These are phyloP conservation scores for Leptestheria dahalacensis DNA, from an alignment of 1,140 invertebrate species.

Conservation along the genomic window DNA sequence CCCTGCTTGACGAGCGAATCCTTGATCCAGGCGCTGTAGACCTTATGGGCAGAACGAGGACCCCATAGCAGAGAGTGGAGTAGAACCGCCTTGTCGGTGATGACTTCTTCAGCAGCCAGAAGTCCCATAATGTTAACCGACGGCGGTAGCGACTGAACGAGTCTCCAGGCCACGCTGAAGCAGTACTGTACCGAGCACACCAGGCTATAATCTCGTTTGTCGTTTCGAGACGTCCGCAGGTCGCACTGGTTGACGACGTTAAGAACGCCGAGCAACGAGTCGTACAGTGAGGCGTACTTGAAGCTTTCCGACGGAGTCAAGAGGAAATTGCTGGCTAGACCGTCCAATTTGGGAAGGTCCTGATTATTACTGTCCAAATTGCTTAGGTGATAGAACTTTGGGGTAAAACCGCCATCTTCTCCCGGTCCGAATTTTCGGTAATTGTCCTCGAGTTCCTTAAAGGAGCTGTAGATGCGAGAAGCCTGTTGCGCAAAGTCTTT, in stretches of 20 bases:
- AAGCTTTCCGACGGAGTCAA: conserved; percentile 76
- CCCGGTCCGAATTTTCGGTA: conserved; percentile 54
- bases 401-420: conserved; percentile 51
- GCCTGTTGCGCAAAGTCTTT: conserved; percentile 17
- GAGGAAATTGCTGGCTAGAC: conserved; percentile 84
- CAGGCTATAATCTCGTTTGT: conserved; percentile 46
- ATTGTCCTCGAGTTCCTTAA: conserved; percentile 62
- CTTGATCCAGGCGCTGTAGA: conserved; percentile 56
- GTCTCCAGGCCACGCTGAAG: conserved; percentile 67
- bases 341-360: conserved; percentile 43
- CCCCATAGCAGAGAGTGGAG: conserved; percentile 60
- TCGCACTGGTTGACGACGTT: conserved; percentile 47
- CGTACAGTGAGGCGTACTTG: conserved; percentile 71
- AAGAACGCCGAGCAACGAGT: conserved; percentile 65
- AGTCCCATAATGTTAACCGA: conserved; percentile 71
- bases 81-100: conserved; percentile 38
- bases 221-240: conserved; percentile 28
- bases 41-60: conserved; percentile 50
- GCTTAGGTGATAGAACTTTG: conserved; percentile 72
- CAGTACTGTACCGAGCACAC: conserved; percentile 79
- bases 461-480: conserved; percentile 52
- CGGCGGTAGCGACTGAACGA: conserved; percentile 66
- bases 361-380: conserved; percentile 58
- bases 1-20: conserved; percentile 80
- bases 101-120: conserved; percentile 42